Base-by-base conservation (phyloP, 2,888 invertebrate genomes). In the Timema cristinae region DNA sequence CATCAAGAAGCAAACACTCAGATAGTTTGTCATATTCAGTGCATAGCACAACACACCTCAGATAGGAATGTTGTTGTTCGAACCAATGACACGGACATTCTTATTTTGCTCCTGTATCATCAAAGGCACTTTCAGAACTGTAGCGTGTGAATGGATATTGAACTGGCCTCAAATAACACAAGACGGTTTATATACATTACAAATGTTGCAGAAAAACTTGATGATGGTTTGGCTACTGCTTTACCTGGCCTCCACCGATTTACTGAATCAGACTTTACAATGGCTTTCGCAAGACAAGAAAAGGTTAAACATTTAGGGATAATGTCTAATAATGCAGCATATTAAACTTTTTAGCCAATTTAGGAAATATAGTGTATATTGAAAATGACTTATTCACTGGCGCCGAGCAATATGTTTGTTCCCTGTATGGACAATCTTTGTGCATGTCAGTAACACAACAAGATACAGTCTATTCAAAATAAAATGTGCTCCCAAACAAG, bases 211-310 rank as follows among this genome's bases (percentile, higher is more conserved):
- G n/a, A 56, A 56, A 16, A 56, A 5, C 7, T 56, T 56, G 7
- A 6, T 56, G 11, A 56, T 56, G 7, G 56, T 56, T 56, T 56
- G 56, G 56, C 56, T 13, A 56, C 16, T n/a, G 56, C 56, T 56
- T 16, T 56, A 56, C 56, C n/a, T n/a, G n/a, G n/a, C n/a, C n/a
- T n/a, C n/a, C n/a, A n/a, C n/a, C n/a, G n/a, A n/a, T n/a, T n/a
- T 56, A 56, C 56, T 56, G 56, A 16, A 56, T 13, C 56, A 6
- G 56, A 56, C 56, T 56, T 56, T 56, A 56, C 13, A 56, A 16
- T 11, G 16, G 56, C 5, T 56, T 6, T 9, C 6, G 2, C 56
- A 56, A 9, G 4, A 56, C 5, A 56, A 56, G 56, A 16, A 56
- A n/a, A n/a, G n/a, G n/a, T n/a, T 56, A 56, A 56, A 56, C 56